Base-by-base conservation (phyloP, 2,888 invertebrate genomes). In the Oxyscelio sp. region DNA sequence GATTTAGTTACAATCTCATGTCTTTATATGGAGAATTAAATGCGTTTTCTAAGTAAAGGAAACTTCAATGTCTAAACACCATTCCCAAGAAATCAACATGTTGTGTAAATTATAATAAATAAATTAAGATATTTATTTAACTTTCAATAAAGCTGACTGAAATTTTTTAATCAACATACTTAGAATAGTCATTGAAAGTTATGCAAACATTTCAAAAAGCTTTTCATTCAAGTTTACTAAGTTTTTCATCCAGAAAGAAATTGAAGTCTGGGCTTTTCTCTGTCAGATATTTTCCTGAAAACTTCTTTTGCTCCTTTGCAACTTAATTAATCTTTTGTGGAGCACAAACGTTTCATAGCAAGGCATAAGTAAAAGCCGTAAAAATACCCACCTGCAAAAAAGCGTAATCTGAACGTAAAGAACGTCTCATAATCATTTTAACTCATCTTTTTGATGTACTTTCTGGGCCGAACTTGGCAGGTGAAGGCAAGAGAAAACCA, bases 291-390 rank as follows among this genome's bases (percentile, higher is more conserved):
- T 75, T 74, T 74, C 24, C 58, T 43, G 24, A 34, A 48, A 71
- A 77, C 61, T 77, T 65, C 65, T 70, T 71, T 77, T 65, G 52
- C 58, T 50, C 34, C 11, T 54, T 71, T 22, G 70, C 54, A 65
- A 82, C 71, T 82, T 82, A 82, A 70, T 82, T 82, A 82, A 71
- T 77, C 82, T 82, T 75, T 82, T 70, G 77, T 52, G 65, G 48
- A 61, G 71, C 50, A 66, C 68, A 70, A 82, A 61, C 68, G 63
- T 70, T 75, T 75, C 70, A 50, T 27, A 31, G 63, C 40, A 59
- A 79, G 71, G 71, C 65, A 75, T 82, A 75, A 50, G 65, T 50
- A 75, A 82, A 71, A 70, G 54, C 48, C 74, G 54, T 54, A 61
- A 75, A 63, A 75, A 45, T 71, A 31, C 48, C 5, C 22, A 70